Evolutionary conservation across 1,140 invertebrate species (phyloP), one percentile per base, ranked within the genome.

Genomic region (Frieseomelitta varia): DNA sequence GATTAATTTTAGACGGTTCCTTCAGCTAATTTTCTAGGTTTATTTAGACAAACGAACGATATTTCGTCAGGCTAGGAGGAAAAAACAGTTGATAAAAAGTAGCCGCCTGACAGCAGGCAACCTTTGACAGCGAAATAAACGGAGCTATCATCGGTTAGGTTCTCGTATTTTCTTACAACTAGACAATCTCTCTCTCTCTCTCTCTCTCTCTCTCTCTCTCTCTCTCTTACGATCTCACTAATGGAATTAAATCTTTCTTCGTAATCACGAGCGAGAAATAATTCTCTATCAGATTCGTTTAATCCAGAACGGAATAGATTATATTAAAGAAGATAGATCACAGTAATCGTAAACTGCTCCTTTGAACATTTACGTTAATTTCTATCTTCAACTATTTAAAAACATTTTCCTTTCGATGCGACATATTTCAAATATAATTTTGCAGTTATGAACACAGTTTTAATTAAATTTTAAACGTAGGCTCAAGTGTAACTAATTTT

Each of bases 51-150:
- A 1, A 69, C 53, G 27, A 47, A 69, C 30, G 39, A 34, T 61
- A 68, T 68, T 75, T 85, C 69, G 17, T n/a, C 61, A 81, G 27
- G 19, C 1, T 11, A 79, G n/a, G 4, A 61, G 27, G 4, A 0
- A 56, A 63, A 87, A 58, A 79, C n/a, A 58, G 53, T 15, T 24
- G 51, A 84, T 68, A 69, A 69, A 69, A 47, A 3, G 19, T 4
- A 3, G 24, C 2, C 81, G 81, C 76, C 76, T 79, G 10, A 15
- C n/a, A 27, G 8, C 6, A 79, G 75, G 75, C 81, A 58, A 79
- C 63, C 17, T 12, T 1, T 19, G 21, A 21, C 75, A 12, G 1
- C 17, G 11, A 27, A n/a, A 65, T 27, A 53, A n/a, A 47, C 17
- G 1, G 24, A 21, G 8, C 6, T 12, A 2, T 2, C 65, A 4